Base-by-base conservation (phyloP, 2,113 vertebrate species). In the Pseudois nayaur region DNA sequence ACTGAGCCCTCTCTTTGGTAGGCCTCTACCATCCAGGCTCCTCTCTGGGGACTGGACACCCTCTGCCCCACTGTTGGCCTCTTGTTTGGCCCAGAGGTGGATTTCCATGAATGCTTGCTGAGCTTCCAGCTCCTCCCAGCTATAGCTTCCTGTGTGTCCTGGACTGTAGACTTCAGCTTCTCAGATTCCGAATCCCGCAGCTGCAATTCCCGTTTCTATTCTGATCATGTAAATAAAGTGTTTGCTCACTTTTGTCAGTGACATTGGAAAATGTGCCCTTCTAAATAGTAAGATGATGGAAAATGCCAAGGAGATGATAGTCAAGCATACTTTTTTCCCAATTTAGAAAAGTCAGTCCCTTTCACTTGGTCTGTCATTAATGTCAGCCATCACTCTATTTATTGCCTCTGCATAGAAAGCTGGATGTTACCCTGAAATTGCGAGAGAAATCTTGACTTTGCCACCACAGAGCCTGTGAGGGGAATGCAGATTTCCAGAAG, bases 251-350 rank as follows among this genome's bases (percentile, higher is more conserved):
- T 25, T 82, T 95, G 45, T 82, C 93, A 82, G 1, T 74, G 92
- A 78, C 89, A 36, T 17, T 74, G 96, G 87, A 96, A 91, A 94
- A 79, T 21, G 7, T 9, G 40, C 52, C 81, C 81, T 91, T 96
- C 76, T 92, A 79, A 94, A 88, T 33, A 78, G 85, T 14, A 27
- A 48, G 64, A 67, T n/a, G 50, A n/a, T 78, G 10, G 95, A 14
- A 86, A 88, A 94, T 91, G 59, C 31, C 67, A 88, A 96, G 59
- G 50, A 91, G 88, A 76, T 86, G 83, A 91, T 17, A 74, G 60
- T 57, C 48, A 40, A 57, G 82, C 83, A 62, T 95, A 21, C 40
- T 92, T 52, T 94, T 96, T 29, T 13, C 64, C 62, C 60, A 87
- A 14, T 89, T 91, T 88, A 94, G 93, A 91, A 95, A 91, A 86